Percentiles rank a stretch among this genome's conserved stretches.
These are phyloP conservation scores for Serilophus lunatus DNA, from an alignment of 2,113 vertebrate species.

Conservation along the genomic window DNA sequence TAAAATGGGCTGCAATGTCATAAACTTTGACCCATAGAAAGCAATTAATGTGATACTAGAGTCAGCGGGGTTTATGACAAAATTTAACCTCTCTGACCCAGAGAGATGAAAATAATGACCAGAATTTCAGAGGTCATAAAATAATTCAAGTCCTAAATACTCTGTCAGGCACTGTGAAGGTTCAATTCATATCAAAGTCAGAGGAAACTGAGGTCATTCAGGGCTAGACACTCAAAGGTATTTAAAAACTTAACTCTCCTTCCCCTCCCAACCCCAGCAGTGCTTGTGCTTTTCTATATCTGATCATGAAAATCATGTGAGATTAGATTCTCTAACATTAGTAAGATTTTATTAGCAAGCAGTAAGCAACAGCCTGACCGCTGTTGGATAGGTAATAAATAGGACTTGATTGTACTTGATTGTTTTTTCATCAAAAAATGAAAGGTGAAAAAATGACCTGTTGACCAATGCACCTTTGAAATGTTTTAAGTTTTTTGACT, in stretches of 20 bases:
- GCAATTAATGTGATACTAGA: not conserved
- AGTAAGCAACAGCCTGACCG: not conserved
- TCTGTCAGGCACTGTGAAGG: not conserved
- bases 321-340: not conserved
- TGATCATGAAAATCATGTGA: not conserved
- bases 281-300: not conserved
- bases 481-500: not conserved
- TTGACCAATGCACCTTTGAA: not conserved
- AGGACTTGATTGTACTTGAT: too few relatives aligned
- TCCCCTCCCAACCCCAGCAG: not conserved
- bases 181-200: not conserved
- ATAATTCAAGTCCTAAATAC: not conserved
- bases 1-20: not conserved
- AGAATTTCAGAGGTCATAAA: not conserved
- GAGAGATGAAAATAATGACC: not conserved
- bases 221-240: not conserved
- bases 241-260: not conserved
- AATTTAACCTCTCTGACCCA: conserved; percentile 12
- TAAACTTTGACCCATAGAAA: conserved; percentile 5
- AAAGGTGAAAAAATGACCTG: not conserved
- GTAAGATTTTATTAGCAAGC: not conserved
- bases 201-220: not conserved
- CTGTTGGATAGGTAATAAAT: not conserved
- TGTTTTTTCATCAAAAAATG: not conserved
- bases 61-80: not conserved